Base-by-base conservation (phyloP, 2,113 vertebrate species). In the Callithrix jacchus region DNA sequence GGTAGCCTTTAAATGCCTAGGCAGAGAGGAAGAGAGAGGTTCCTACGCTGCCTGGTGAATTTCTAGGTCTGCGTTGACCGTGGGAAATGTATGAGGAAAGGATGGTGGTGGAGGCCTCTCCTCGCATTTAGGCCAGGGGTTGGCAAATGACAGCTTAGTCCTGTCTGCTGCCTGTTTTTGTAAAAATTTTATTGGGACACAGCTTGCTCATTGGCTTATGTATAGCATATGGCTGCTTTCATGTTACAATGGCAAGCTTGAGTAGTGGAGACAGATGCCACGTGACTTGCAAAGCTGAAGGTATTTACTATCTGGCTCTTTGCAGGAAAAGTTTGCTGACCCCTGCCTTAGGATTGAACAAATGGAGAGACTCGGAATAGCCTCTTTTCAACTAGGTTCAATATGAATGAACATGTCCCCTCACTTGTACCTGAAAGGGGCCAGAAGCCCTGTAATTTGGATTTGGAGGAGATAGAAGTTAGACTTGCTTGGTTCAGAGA, bases 141-240 rank as follows among this genome's bases (percentile, higher is more conserved):
- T 74, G 54, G 71, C 58, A n/a, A 85, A 40, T 40, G 17, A 4
- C 7, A 35, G 79, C 71, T 87, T n/a, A 40, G 0, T 70, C 47
- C 23, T 18, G 54, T 14, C 83, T 30, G 27, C 18, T 9, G 40
- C 23, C 40, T 74, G 42, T 82, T 92, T 94, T 80, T 40, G 20
- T 92, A 76, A 87, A 81, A 91, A 79, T 93, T 95, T 91, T 87
- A 37, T 89, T 74, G 54, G 85, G 90, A 83, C 42, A 6, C 27
- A 8, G 40, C 45, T 68, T 6, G 2, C 25, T 58, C 8, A 14
- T 16, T 35, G 45, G 68, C 71, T 79, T 82, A 7, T 25, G 20
- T 61, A 40, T 54, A 56, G 20, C 1, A 0, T 32, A 9, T 4
- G 20, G 84, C 47, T 76, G 11, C 32, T 73, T 54, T 77, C 20